Evolutionary conservation across 2,113 vertebrate genomes (phyloP).

Genomic region (Phodopus roborovskii): DNA sequence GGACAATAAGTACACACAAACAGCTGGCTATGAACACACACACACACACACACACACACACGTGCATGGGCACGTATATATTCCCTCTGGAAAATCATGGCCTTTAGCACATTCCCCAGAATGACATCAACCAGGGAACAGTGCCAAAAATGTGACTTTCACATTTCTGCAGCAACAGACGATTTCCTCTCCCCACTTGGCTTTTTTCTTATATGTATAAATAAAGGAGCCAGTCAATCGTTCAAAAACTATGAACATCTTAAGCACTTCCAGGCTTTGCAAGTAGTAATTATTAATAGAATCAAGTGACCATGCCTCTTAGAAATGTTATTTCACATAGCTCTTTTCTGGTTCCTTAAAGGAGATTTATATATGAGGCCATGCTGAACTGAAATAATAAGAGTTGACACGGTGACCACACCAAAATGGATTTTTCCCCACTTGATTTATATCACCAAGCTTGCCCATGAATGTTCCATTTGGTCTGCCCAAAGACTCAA

Average conservation of each 20-base stretch:
- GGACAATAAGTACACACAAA: slow-evolving; percentile 75
- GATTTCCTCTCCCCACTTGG: slow-evolving; percentile 77
- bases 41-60: slow-evolving; percentile 60
- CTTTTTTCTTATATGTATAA: slow-evolving; percentile 65
- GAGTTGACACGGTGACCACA: slow-evolving; percentile 50
- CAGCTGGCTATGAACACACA: slow-evolving; percentile 72
- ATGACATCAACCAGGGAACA: slow-evolving; percentile 82
- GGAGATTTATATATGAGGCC: slow-evolving; percentile 69
- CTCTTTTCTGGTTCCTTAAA: slow-evolving; percentile 68
- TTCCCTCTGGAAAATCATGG: slow-evolving; percentile 83
- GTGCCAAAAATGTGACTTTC: slow-evolving; percentile 86
- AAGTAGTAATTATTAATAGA: slow-evolving; percentile 79
- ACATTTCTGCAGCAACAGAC: slow-evolving; percentile 82
- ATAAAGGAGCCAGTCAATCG: slow-evolving; percentile 61
- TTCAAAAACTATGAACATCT: slow-evolving; percentile 78
- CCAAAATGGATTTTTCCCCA: slow-evolving; percentile 62
- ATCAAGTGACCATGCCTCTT: slow-evolving; percentile 68
- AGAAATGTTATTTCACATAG: slow-evolving; percentile 70
- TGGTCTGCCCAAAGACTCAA: slow-evolving; percentile 56
- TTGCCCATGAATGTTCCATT: slow-evolving; percentile 60
- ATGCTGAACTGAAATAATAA: slow-evolving; percentile 73
- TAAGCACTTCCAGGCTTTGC: slow-evolving; percentile 83
- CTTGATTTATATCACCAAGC: slow-evolving; percentile 72
- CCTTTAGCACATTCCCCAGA: slow-evolving; percentile 82
- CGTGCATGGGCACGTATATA: background rate